Conservation (phyloP, 1,140 invertebrate genomes). For the Aphelenchoides besseyi region DNA sequence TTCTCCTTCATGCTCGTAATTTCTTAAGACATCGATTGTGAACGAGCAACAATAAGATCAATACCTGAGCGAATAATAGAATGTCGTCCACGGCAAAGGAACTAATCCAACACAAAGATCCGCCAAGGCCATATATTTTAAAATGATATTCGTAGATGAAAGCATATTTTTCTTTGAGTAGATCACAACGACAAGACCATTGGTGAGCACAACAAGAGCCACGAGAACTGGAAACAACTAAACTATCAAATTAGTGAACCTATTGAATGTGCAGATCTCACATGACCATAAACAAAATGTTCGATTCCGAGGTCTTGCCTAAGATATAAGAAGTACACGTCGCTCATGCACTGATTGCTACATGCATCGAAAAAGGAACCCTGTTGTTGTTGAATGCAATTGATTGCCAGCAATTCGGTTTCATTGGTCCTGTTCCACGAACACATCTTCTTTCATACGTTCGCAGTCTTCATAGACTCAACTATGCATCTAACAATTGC, state of each 20-base stretch:
- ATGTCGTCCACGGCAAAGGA: conserved; percentile 61
- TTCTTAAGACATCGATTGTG: conserved; percentile 29
- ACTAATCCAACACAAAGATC: conserved; percentile 57
- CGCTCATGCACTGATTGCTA: conserved; percentile 26
- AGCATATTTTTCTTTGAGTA: conserved; percentile 60
- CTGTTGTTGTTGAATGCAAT: background rate
- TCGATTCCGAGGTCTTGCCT: conserved; percentile 39
- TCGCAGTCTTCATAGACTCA: too few species aligned
- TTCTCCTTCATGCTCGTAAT: conserved; percentile 46
- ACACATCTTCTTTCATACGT: too few species aligned
- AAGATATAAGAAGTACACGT: conserved; percentile 37
- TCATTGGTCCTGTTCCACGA: too few species aligned
- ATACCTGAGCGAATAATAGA: conserved; percentile 56
- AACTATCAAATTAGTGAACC: conserved; percentile 19
- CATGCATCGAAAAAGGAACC: conserved; percentile 36
- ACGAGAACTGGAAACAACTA: conserved; percentile 59
- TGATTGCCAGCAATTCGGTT: background rate
- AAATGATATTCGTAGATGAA: conserved; percentile 61
- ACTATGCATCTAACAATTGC: too few species aligned
- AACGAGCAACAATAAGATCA: background rate
- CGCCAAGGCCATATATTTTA: conserved; percentile 62
- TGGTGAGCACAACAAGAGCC: conserved; percentile 54
- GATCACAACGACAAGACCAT: conserved; percentile 57
- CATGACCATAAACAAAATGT: conserved; percentile 47
- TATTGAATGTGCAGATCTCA: conserved; percentile 10